Base-by-base conservation (phyloP, 2,888 invertebrate genomes). In the Torymus auratus region DNA sequence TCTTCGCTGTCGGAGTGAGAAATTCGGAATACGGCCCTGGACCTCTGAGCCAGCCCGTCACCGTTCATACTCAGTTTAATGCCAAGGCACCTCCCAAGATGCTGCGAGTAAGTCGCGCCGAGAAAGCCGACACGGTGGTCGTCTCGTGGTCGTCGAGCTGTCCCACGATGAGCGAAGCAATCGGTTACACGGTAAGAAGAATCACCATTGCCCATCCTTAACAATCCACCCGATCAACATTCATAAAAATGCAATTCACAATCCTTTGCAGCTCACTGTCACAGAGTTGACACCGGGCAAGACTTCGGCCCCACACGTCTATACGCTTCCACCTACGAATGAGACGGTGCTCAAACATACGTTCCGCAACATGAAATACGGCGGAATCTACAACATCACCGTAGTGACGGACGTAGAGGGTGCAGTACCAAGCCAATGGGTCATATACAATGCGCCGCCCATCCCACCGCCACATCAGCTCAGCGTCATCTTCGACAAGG, bases 91-190 rank as follows among this genome's bases (percentile, higher is more conserved):
- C 96, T 0, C 95, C 96, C 0, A 95, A 94, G 87, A 92, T 93
- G 82, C 88, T 96, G 1, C 91, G 89, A 15, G 94, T 94, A 7
- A 88, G 84, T 2, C 84, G 89, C 10, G 87, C 90, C 70, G 85
- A 89, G 15, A 86, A 89, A 82, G 87, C 88, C 60, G 90, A 90
- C 7, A 89, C 91, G 17, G 93, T 96, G 91, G 91, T 91, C 28
- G 93, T 96, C 0, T 91, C 92, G 15, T 96, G 96, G 96, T 92
- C 93, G 61, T 94, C 96, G 0, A 95, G 94, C 75, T 97, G 97
- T 89, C 92, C 92, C 0, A 89, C 90, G 10, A 88, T 92, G 56
- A 89, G 89, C 12, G 90, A 91, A 58, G 87, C 91, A 7, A 89
- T 93, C 55, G 92, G 92, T 5, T 96, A 95, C 85, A 93, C 93